These are phyloP conservation scores for Mixornis gularis DNA, from an alignment of 2,113 vertebrate species.

Conservation along the genomic window DNA sequence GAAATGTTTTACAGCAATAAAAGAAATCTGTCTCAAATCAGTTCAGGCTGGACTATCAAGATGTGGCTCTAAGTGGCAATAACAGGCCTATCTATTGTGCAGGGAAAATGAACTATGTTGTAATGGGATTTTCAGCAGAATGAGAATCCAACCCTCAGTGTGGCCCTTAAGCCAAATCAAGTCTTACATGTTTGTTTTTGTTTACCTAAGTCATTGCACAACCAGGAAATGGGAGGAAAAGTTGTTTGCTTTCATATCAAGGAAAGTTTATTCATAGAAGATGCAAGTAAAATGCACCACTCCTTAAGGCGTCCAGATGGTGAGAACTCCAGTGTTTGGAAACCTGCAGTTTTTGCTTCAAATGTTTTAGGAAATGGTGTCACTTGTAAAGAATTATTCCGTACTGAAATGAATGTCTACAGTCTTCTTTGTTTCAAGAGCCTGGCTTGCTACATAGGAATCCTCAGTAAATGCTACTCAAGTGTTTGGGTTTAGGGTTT, in stretches of 20 bases:
- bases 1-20: neutral
- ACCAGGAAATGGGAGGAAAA: constrained; percentile 24
- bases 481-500: neutral
- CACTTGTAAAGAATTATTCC: neutral
- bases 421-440: neutral
- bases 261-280: constrained; percentile 22
- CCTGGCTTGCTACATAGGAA: neutral
- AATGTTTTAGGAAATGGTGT: constrained; percentile 22
- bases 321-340: neutral
- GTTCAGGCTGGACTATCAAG: neutral
- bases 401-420: neutral
- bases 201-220: constrained; percentile 23
- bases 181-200: constrained; percentile 1
- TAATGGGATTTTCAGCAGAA: neutral
- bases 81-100: neutral
- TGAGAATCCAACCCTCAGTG: neutral
- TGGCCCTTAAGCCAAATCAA: neutral
- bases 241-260: constrained; percentile 41
- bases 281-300: constrained; percentile 19
- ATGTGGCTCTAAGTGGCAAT: neutral
- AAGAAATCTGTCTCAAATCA: neutral
- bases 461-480: neutral
- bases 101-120: neutral
- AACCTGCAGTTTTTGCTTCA: neutral
- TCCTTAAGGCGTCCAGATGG: neutral